Base-by-base conservation (phyloP, 2,888 invertebrate species). In the Pseudococcus jackbeardsleyi region DNA sequence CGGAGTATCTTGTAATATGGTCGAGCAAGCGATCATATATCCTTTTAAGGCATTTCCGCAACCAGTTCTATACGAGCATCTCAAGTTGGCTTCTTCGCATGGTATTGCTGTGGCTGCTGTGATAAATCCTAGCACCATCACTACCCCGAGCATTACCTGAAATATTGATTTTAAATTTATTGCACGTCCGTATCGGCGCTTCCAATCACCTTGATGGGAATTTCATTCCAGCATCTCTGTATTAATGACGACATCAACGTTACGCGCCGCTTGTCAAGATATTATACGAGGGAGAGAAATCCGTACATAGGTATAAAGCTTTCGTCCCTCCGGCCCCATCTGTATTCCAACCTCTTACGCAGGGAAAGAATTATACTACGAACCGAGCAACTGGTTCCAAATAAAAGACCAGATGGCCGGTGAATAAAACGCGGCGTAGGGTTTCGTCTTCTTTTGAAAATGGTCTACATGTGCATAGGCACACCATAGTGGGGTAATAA, bases 31-130 rank as follows among this genome's bases (percentile, higher is more conserved):
- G 89, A 94, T 92, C 91, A 96, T 93, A 92, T 96, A 96, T 92
- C 95, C 95, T 91, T 94, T 94, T 89, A 96, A 93, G 15, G 96
- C 96, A 91, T 93, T 93, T 64, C 95, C 95, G 91, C 96, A 96
- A 89, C 96, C 96, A 48, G 93, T 93, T 90, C 96, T 93, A 91
- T 94, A 95, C 15, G 95, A 94, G 92, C 96, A 96, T 90, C 94
- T 94, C 90, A 94, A 92, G 89, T 94, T 93, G 46, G 96, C 96
- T 90, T 94, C 94, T 90, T 94, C 94, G 92, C 95, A 96, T 82
- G 91, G 91, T 91, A 92, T 92, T 89, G 90, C 91, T 90, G 91
- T 91, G 87, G 91, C 84, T 64, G 85, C 88, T 50, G 84, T 54
- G 88, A 89, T 89, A 89, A 89, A 46, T 89, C 87, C 82, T 82